These are phyloP conservation scores for Andrena haemorrhoa DNA, from an alignment of 2,888 invertebrate genomes.

Conservation along the genomic window DNA sequence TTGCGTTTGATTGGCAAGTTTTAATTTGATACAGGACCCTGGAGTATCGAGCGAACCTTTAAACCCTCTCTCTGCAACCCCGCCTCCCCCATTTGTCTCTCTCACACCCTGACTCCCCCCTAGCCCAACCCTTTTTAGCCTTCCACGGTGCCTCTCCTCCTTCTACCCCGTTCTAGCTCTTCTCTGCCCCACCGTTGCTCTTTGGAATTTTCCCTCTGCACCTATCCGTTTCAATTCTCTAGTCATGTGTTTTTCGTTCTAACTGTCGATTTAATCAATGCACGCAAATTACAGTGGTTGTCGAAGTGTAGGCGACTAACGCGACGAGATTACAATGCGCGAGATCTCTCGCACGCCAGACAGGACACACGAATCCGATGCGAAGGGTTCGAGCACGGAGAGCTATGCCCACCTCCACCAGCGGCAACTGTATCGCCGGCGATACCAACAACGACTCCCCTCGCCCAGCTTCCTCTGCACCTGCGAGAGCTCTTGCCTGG, in stretches of 20 bases:
- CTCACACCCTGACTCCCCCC: constrained; percentile 1
- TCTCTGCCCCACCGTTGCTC: constrained; percentile 25
- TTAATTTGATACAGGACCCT: constrained; percentile 72
- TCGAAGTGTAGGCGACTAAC: constrained; percentile 78
- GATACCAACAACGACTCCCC: constrained; percentile 46
- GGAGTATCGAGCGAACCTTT: constrained; percentile 62
- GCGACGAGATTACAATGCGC: constrained; percentile 81
- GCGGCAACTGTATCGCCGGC: constrained; percentile 41
- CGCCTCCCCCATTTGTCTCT: constrained; percentile 40
- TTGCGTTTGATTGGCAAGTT: constrained; percentile 77
- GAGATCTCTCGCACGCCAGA: constrained; percentile 67
- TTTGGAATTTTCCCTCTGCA: constrained; percentile 37
- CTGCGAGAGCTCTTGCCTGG: constrained; percentile 48
- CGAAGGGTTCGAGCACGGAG: constrained; percentile 48
- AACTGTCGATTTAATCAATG: constrained; percentile 82
- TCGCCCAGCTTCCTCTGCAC: constrained; percentile 53
- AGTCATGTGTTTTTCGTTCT: constrained; percentile 66
- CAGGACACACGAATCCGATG: constrained; percentile 39
- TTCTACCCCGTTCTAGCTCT: constrained; percentile 39
- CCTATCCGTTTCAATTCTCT: constrained; percentile 57
- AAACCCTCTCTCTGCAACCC: constrained; percentile 53
- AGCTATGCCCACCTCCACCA: constrained; percentile 29
- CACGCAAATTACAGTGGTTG: constrained; percentile 80
- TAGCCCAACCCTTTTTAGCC: constrained; percentile 28
- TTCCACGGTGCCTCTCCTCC: constrained; percentile 19